Conservation (phyloP, 2,797 vertebrate genomes). For the Acanthurus leucopareius region DNA sequence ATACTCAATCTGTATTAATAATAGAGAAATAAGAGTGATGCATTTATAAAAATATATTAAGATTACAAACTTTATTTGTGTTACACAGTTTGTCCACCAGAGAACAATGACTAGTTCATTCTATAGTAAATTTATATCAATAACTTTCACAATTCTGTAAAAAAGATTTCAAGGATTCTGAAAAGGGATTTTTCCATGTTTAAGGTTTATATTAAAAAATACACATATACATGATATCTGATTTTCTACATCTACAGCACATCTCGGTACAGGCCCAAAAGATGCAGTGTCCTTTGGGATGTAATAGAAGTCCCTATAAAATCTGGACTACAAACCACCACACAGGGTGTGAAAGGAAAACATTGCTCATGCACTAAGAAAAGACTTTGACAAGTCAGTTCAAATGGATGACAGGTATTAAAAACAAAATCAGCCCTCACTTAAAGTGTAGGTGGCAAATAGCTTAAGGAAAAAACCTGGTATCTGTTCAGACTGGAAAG, state of each 20-base stretch:
- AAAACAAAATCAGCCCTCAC: constrained; percentile 14
- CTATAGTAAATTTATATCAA: too few relatives aligned
- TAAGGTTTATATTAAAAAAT: too few relatives aligned
- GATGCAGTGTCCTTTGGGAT: not conserved
- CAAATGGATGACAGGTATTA: constrained; percentile 1
- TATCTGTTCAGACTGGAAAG: not conserved
- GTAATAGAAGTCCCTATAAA: not conserved
- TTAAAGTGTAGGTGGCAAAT: constrained; percentile 6
- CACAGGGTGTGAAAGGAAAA: not conserved
- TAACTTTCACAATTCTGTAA: not conserved
- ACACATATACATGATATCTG: too few relatives aligned
- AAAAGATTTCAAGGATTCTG: not conserved
- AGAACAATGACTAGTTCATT: not conserved
- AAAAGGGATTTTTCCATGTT: not conserved
- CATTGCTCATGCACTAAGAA: not conserved
- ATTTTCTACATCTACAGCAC: not conserved
- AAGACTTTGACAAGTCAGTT: constrained; percentile 3
- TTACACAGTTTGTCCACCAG: not conserved
- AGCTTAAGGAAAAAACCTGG: constrained; percentile 1
- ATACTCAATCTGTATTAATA: too few relatives aligned
- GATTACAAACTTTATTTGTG: not conserved
- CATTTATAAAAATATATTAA: too few relatives aligned
- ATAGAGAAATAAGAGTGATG: too few relatives aligned
- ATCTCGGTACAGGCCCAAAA: not conserved
- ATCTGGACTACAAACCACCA: not conserved